phyloP scores from a whole-genome alignment of 2,888 invertebrate genomes.

The Morpho deidamia region DNA sequence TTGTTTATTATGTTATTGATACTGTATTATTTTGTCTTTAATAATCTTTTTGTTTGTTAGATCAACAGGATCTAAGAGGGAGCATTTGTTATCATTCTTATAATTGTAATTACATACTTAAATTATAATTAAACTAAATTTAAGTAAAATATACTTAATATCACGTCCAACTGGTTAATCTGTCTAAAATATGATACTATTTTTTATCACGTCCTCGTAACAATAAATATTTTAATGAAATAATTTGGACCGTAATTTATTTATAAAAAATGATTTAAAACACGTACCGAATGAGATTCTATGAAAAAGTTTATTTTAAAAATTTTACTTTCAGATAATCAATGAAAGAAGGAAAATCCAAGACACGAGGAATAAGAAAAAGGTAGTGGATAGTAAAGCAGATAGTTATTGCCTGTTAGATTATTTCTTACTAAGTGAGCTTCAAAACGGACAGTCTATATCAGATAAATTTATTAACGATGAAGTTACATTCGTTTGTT shows the following conservation, averaged over 20 bases:
- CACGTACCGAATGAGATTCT: background rate
- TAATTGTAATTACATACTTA: too few relatives aligned
- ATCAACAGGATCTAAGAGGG: too few relatives aligned
- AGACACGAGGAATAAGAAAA: constrained; percentile 29
- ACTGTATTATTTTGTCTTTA: too few relatives aligned
- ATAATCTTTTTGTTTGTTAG: too few relatives aligned
- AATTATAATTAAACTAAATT: too few relatives aligned
- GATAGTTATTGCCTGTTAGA: constrained; percentile 32
- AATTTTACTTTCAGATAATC: constrained; percentile 27
- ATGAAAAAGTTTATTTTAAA: background rate
- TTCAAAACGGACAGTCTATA: constrained; percentile 30
- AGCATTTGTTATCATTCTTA: too few relatives aligned
- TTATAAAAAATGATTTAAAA: background rate
- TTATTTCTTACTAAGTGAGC: constrained; percentile 30
- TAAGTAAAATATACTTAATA: background rate
- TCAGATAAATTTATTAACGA: constrained; percentile 35
- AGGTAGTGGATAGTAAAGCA: constrained; percentile 20
- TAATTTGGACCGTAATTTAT: background rate
- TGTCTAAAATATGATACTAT: background rate
- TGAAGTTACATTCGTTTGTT: constrained; percentile 35
- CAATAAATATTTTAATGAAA: background rate
- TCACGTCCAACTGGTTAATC: background rate
- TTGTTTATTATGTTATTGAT: too few relatives aligned
- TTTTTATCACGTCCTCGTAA: too few relatives aligned
- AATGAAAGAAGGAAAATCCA: constrained; percentile 29